Percentiles rank a stretch among this genome's conserved stretches.
Conservation (phyloP, 1,140 invertebrate species). For the Marisa cornuarietis region DNA sequence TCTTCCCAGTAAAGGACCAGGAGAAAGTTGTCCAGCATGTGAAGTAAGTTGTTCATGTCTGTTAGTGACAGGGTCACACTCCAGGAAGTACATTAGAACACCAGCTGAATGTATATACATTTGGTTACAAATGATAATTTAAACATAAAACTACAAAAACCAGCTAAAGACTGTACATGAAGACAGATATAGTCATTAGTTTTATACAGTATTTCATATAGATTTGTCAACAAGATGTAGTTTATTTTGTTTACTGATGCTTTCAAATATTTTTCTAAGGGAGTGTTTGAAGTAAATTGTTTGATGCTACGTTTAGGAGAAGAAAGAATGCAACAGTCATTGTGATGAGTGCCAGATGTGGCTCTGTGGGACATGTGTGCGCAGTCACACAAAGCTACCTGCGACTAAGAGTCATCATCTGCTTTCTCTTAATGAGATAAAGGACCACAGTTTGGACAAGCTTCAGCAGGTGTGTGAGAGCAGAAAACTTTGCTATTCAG, state of each 20-base stretch:
- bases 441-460: not conserved
- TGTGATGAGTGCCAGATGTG: constrained; percentile 27
- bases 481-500: not conserved
- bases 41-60: not conserved
- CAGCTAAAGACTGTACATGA: not conserved
- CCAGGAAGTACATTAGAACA: not conserved
- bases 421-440: not conserved
- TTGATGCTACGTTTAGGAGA: not conserved
- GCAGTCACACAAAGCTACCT: constrained; percentile 21
- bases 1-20: not conserved
- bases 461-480: not conserved
- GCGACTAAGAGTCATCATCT: constrained; percentile 23
- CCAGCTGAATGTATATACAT: not conserved
- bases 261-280: not conserved
- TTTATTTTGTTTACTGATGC: not conserved
- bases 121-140: not conserved
- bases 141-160: not conserved
- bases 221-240: not conserved
- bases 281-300: not conserved
- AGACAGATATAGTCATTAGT: not conserved
- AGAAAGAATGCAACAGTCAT: not conserved
- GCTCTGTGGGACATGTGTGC: constrained; percentile 26
- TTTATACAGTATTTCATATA: not conserved
- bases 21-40: constrained; percentile 5
- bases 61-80: not conserved